Percentiles rank a stretch among this genome's conserved stretches.
Conservation (phyloP, 2,113 vertebrate genomes). For the Chloebia gouldiae region DNA sequence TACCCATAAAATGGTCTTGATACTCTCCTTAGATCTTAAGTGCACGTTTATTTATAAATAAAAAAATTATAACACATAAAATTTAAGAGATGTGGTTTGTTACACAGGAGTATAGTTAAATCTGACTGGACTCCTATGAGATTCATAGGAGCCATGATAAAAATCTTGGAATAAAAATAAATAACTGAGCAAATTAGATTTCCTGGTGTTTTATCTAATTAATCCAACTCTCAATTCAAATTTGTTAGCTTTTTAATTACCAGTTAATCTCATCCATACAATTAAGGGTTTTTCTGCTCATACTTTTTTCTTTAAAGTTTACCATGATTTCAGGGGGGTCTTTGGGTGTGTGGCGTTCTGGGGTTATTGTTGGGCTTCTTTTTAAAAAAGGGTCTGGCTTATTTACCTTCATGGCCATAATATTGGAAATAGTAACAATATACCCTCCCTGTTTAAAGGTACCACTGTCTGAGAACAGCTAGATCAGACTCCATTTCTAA, state of each 20-base stretch:
- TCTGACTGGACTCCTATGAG: background rate
- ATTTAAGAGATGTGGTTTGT: conserved; percentile 21
- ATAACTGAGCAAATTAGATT: conserved; percentile 65
- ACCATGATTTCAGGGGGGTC: background rate
- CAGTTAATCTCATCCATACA: conserved; percentile 26
- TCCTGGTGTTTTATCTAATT: conserved; percentile 61
- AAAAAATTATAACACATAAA: conserved; percentile 46
- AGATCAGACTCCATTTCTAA: background rate
- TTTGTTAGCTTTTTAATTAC: conserved; percentile 61
- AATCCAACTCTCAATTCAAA: conserved; percentile 46
- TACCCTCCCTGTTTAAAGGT: background rate
- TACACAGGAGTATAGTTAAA: conserved; percentile 52
- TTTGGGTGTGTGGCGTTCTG: background rate
- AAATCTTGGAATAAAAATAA: conserved; percentile 59
- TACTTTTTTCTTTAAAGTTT: background rate
- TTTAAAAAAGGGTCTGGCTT: background rate
- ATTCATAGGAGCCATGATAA: conserved; percentile 45
- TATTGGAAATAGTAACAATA: background rate
- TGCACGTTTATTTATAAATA: conserved; percentile 7
- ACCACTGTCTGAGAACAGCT: background rate
- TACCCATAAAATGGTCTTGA: background rate
- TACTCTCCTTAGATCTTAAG: background rate
- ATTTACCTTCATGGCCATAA: background rate
- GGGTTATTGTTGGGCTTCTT: background rate
- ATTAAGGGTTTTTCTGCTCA: background rate